These are phyloP conservation scores for Meleagris gallopavo DNA, from an alignment of 2,113 vertebrate species.

Conservation along the genomic window DNA sequence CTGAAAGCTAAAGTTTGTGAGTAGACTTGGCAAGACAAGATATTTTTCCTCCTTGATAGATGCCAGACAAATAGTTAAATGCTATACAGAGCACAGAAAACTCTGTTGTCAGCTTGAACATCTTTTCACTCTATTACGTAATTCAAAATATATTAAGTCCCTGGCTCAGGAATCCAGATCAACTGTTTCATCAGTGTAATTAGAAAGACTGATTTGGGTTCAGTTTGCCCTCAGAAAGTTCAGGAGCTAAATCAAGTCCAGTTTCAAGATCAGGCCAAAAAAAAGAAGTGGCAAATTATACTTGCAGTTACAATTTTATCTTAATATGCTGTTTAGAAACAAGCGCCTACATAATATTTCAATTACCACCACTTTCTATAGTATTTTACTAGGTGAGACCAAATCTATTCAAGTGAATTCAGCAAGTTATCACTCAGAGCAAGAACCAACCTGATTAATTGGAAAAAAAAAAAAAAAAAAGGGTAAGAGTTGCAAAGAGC, in stretches of 20 bases:
- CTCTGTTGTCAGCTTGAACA: too few relatives aligned
- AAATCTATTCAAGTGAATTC: background rate
- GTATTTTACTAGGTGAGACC: background rate
- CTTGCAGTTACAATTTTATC: background rate
- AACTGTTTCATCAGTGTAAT: too few relatives aligned
- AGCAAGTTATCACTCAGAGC: background rate
- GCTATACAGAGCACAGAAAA: too few relatives aligned
- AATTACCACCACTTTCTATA: background rate
- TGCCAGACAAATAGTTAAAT: too few relatives aligned
- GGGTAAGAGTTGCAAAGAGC: background rate
- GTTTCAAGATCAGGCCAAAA: background rate
- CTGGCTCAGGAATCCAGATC: too few relatives aligned
- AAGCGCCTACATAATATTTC: background rate
- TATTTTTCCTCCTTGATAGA: too few relatives aligned
- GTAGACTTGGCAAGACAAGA: too few relatives aligned
- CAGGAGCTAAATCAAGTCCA: background rate
- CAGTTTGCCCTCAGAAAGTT: background rate
- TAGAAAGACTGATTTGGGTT: background rate
- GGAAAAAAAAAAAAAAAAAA: background rate
- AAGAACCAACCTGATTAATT: background rate
- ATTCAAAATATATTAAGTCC: too few relatives aligned
- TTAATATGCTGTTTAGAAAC: background rate
- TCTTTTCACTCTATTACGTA: too few relatives aligned
- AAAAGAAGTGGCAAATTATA: too few relatives aligned
- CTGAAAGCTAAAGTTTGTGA: too few relatives aligned